Evolutionary conservation across 1,140 invertebrate species (phyloP), one percentile per base, ranked within the genome.

Genomic region (Drosophila arizonae): DNA sequence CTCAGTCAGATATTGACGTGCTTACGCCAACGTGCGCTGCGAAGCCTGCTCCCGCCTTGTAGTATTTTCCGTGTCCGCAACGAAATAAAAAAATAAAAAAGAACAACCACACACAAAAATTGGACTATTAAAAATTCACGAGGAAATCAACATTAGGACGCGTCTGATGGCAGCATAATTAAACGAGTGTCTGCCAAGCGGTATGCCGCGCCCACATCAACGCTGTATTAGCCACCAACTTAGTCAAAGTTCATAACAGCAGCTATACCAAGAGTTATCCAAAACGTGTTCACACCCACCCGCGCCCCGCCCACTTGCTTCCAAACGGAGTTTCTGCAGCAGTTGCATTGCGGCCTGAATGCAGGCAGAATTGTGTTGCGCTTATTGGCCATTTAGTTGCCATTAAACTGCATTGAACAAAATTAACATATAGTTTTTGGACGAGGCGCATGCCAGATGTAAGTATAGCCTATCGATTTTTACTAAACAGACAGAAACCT

Each of bases 1-100:
- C 72, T 79, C 79, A 87, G 82, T 87, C 82, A 87, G 66, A 86
- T 79, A 77, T 64, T 87, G 82, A 87, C 79, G 82, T 87, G 79
- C 79, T 70, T 79, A 70, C 66, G 52, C 41, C 48, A 86, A 86
- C 82, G 68, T 72, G 57, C 70, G 52, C 66, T 54, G 79, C 46
- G 52, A 50, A 57, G 43, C 65, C 64, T 60, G 64, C 24, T 73
- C 30, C 65, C 58, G 65, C 57, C 33, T 50, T 51, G 50, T 70
- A 43, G 55, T 57, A 76, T 66, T 46, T 43, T 61, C 17, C n/a
- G 36, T 50, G 55, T 63, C 43, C 51, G 51, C 61, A 52, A 51
- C 45, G 41, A 36, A 17, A 46, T 39, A 36, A 50, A 24, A 24
- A 24, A 24, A 58, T 21, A 51, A 46, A 51, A 51, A 24, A 13